Conservation (phyloP, 2,797 vertebrate species). For the Astyanax mexicanus region DNA sequence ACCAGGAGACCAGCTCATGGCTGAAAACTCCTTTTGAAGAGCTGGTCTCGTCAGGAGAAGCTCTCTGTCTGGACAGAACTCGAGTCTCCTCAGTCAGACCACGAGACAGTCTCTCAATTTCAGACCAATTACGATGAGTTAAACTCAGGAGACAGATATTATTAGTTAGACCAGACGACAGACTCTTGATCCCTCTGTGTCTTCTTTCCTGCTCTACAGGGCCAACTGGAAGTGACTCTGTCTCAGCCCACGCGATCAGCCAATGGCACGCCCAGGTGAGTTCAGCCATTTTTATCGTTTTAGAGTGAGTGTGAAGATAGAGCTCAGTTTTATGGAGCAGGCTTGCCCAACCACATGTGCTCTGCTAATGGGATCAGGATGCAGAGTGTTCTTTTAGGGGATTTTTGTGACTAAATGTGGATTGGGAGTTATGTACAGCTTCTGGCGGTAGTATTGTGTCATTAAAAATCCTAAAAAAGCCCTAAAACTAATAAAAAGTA, state of each 20-base stretch:
- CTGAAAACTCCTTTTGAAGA: neutral
- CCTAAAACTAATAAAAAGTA: no score
- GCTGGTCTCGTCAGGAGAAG: neutral
- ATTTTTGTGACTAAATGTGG: neutral
- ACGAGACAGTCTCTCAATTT: neutral
- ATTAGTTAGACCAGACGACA: neutral
- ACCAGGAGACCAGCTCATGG: no score
- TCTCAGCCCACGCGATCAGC: constrained; percentile 78
- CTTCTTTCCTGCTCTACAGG: constrained; percentile 69
- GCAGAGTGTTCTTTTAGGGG: no score
- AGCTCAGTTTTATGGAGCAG: neutral
- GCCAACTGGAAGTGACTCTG: constrained; percentile 78
- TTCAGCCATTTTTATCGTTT: constrained; percentile 18
- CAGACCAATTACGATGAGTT: neutral
- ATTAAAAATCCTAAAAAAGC: no score
- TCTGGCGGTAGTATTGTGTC: no score
- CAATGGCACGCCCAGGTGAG: constrained; percentile 82
- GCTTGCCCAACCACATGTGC: neutral
- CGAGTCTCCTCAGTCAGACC: neutral
- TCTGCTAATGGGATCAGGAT: neutral
- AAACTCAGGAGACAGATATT: neutral
- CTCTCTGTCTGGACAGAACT: neutral
- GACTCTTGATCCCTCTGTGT: constrained; percentile 1
- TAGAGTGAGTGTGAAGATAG: neutral
- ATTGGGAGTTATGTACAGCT: no score